These are phyloP conservation scores for Triops longicaudatus DNA, from an alignment of 1,140 invertebrate species.

Conservation along the genomic window DNA sequence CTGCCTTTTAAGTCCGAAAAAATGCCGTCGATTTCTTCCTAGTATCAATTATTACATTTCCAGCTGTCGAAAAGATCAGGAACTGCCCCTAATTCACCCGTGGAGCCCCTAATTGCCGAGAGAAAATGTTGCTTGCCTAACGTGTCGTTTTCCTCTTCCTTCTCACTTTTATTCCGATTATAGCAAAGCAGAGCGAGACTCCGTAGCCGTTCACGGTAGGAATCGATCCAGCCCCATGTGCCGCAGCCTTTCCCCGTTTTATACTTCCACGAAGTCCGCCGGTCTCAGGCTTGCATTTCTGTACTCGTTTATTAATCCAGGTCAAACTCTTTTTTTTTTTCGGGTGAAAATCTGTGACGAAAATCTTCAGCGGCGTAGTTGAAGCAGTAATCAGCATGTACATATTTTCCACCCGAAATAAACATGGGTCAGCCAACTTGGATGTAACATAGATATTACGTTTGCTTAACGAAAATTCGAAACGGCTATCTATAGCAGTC, in stretches of 20 bases:
- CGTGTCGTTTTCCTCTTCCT: neutral
- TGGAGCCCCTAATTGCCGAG: too few relatives aligned
- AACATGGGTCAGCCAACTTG: too few relatives aligned
- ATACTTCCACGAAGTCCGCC: neutral
- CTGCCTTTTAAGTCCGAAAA: too few relatives aligned
- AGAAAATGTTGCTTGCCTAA: constrained; percentile 3
- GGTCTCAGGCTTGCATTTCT: neutral
- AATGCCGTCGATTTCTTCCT: too few relatives aligned
- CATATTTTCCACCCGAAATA: too few relatives aligned
- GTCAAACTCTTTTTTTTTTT: neutral
- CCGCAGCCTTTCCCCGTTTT: neutral
- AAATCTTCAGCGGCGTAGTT: neutral
- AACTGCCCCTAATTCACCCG: too few relatives aligned
- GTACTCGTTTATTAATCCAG: constrained; percentile 2
- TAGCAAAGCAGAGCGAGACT: neutral
- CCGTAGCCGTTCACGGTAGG: constrained; percentile 4
- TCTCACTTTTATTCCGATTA: neutral
- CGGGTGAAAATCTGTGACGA: neutral
- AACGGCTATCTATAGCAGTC: too few relatives aligned
- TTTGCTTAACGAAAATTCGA: too few relatives aligned
- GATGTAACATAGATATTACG: too few relatives aligned
- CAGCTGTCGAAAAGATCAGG: too few relatives aligned
- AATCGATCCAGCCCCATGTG: constrained; percentile 4
- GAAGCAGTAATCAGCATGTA: neutral
- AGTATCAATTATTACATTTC: too few relatives aligned